Conservation (phyloP, 1,140 invertebrate genomes). For the Rhagoletis pomonella region DNA sequence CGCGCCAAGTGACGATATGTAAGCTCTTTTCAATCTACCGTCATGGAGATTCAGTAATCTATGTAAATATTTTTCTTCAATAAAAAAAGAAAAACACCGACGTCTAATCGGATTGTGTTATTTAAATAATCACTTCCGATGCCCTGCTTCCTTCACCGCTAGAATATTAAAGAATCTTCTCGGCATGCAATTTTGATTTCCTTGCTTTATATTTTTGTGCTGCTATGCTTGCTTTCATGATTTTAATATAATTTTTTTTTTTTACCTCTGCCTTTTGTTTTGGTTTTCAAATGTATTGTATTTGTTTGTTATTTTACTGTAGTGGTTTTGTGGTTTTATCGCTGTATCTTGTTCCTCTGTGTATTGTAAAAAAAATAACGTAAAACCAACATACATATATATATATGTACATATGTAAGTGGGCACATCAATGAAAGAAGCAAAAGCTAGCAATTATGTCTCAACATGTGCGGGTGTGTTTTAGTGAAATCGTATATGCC, state of each 20-base stretch:
- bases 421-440: too few species aligned
- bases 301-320: neutral
- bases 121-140: too few species aligned
- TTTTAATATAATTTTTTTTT: neutral
- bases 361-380: neutral
- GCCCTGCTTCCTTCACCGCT: too few species aligned
- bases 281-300: neutral
- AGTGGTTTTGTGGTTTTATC: conserved; percentile 13
- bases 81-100: too few species aligned
- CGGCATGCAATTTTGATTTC: neutral
- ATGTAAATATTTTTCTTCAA: too few species aligned
- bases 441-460: too few species aligned
- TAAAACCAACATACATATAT: neutral
- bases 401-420: neutral
- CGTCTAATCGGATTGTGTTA: too few species aligned
- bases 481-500: too few species aligned
- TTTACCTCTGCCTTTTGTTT: neutral
- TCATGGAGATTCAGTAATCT: too few species aligned
- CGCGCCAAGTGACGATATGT: too few species aligned
- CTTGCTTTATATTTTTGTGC: neutral
- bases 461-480: too few species aligned
- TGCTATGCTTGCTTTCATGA: neutral
- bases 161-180: neutral
- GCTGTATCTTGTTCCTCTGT: neutral
- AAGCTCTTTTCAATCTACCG: too few species aligned